Percentiles rank a stretch among this genome's conserved stretches.
Evolutionary conservation across 2,888 invertebrate species (phyloP).

Genomic region (Branchellion lobata): DNA sequence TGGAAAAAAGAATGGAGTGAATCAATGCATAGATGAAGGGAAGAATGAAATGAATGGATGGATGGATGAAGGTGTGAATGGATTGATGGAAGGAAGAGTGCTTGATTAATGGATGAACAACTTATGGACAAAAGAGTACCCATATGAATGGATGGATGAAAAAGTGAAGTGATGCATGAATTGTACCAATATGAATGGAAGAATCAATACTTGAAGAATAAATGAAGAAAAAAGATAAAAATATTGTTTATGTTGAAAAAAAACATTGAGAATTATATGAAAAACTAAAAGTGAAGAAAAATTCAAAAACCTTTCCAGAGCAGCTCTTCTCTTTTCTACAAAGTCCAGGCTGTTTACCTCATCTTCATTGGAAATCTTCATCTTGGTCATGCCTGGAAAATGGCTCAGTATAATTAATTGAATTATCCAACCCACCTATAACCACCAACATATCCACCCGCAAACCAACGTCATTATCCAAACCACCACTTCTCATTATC

Average conservation of each 20-base stretch:
- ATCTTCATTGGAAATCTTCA: slow-evolving; percentile 73
- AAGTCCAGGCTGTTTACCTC: slow-evolving; percentile 71
- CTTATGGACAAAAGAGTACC: background rate
- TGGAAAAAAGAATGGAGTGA: background rate
- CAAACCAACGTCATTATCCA: background rate
- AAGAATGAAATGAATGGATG: no score
- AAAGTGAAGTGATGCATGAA: no score
- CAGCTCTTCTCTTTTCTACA: slow-evolving; percentile 83
- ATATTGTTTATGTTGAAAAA: background rate
- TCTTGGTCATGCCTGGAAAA: slow-evolving; percentile 48
- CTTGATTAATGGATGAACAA: background rate
- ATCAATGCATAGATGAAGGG: background rate
- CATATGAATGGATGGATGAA: background rate
- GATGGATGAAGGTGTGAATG: background rate
- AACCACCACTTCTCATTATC: background rate
- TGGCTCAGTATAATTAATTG: background rate
- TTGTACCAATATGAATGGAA: background rate
- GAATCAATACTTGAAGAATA: background rate
- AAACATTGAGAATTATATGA: background rate
- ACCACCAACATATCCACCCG: background rate
- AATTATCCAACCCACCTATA: background rate
- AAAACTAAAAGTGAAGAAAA: background rate
- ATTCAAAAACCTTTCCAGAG: slow-evolving; percentile 75
- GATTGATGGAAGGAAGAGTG: background rate
- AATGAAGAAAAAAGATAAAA: background rate